phyloP scores from a whole-genome alignment of 2,888 invertebrate genomes.

The Drosophila sordidapex region DNA sequence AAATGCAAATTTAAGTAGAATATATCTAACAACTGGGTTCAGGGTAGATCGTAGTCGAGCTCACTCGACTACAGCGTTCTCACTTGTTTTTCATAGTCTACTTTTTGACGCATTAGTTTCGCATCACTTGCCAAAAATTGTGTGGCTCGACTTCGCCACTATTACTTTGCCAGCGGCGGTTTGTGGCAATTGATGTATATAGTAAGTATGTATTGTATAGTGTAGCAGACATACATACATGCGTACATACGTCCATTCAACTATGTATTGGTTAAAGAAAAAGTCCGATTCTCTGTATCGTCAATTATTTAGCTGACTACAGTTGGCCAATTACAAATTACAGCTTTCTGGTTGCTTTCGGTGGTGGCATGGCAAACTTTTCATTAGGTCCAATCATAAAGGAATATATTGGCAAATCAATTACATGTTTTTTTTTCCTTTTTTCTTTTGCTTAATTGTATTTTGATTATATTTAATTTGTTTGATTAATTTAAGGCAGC shows the following conservation, averaged over 20 bases:
- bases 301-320: constrained; percentile 72
- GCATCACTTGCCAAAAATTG: constrained; percentile 69
- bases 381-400: constrained; percentile 35
- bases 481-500: constrained; percentile 47
- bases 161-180: constrained; percentile 51
- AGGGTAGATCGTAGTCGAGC: no score
- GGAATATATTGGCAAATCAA: constrained; percentile 73
- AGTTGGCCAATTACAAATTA: constrained; percentile 70
- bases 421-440: constrained; percentile 50
- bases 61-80: no score
- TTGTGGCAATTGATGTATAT: constrained; percentile 66
- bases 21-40: no score
- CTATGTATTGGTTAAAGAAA: constrained; percentile 11
- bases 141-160: constrained; percentile 51
- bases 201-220: constrained; percentile 7
- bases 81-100: constrained; percentile 43
- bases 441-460: constrained; percentile 27
- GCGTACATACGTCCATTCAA: constrained; percentile 3
- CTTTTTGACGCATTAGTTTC: constrained; percentile 72
- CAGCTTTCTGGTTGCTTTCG: constrained; percentile 31
- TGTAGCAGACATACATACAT: constrained; percentile 1
- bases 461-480: constrained; percentile 46
- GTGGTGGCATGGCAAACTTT: constrained; percentile 28
- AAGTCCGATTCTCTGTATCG: constrained; percentile 32
- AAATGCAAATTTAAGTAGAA: no score